Base-by-base conservation (phyloP, 2,797 vertebrate genomes). In the Agapornis canus region DNA sequence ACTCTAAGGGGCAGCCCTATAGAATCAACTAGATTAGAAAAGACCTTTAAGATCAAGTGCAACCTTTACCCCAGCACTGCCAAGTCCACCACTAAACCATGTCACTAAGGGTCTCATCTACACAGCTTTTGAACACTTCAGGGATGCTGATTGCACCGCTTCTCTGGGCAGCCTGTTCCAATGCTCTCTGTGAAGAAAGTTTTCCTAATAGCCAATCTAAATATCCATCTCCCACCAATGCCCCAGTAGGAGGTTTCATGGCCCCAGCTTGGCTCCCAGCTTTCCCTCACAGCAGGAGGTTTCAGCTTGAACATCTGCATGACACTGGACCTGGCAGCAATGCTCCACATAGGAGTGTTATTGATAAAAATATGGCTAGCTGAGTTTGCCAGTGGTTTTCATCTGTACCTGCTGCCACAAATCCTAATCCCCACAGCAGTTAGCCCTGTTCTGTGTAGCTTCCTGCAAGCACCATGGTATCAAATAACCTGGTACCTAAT, bases 291-390 rank as follows among this genome's bases (percentile, higher is more conserved):
- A 49, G 17, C 3, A 42, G 26, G 35, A 37, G 56, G 35, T n/a
- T 69, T 48, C 42, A 37, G 22, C 54, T 8, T 2, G 42, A 39
- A 7, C 7, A 1, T 1, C 39, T 13, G 1, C 42, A 4, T 2
- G 2, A 6, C 29, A 47, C 47, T 3, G 32, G 45, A 32, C 32
- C 39, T 11, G 1, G 43, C 35, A 22, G 69, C 20, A 5, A 6
- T 2, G 17, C 49, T 64, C 31, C 69, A 1, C 0, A 1, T 10
- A 45, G 60, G 35, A 72, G 13, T 14, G 0, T 2, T 49, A 3
- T 5, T 32, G 7, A 6, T 7, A 11, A 5, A 51, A 19, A 10
- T 32, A 25, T 0, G 3, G 11, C 27, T 3, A 18, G 70, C 51
- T 26, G 56, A 15, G 7, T 12, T 32, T 5, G 25, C 35, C 5